Percentiles rank a stretch among this genome's conserved stretches.
Evolutionary conservation across 2,888 invertebrate genomes (phyloP).

Genomic region (Eupelmus urozonus): DNA sequence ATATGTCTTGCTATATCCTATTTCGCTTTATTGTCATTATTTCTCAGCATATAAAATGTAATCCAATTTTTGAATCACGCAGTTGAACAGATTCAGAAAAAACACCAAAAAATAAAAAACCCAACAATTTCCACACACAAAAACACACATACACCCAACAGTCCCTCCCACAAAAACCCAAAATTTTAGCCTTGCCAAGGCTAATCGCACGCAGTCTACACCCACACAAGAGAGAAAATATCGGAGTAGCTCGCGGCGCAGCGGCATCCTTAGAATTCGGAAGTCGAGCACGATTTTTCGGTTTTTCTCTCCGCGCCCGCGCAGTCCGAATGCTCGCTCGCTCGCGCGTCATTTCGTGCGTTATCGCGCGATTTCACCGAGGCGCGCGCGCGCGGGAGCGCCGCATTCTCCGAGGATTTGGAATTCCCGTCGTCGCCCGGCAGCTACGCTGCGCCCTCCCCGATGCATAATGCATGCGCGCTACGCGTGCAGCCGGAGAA

Average conservation of each 20-base stretch:
- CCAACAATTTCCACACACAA: too few relatives aligned
- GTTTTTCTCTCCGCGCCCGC: not conserved
- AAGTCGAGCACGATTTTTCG: constrained; percentile 27
- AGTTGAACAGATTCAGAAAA: too few relatives aligned
- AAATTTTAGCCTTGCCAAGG: too few relatives aligned
- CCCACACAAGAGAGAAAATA: not conserved
- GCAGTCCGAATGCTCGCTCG: not conserved
- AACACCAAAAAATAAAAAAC: too few relatives aligned
- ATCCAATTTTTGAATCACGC: too few relatives aligned
- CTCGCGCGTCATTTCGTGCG: constrained; percentile 52
- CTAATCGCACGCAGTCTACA: too few relatives aligned
- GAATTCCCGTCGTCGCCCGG: constrained; percentile 66
- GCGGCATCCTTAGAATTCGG: constrained; percentile 24
- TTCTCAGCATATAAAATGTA: too few relatives aligned
- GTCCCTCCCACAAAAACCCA: too few relatives aligned
- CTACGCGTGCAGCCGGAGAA: constrained; percentile 13
- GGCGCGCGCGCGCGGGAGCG: not conserved
- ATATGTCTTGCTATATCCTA: too few relatives aligned
- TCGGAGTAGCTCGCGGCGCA: not conserved
- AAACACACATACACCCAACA: too few relatives aligned
- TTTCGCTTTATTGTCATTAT: too few relatives aligned
- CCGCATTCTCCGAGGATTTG: constrained; percentile 60
- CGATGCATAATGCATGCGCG: constrained; percentile 69
- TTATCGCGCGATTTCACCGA: constrained; percentile 43
- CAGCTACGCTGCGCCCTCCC: constrained; percentile 14